Conservation (phyloP, 2,113 vertebrate genomes). For the Leucosticte australis region DNA sequence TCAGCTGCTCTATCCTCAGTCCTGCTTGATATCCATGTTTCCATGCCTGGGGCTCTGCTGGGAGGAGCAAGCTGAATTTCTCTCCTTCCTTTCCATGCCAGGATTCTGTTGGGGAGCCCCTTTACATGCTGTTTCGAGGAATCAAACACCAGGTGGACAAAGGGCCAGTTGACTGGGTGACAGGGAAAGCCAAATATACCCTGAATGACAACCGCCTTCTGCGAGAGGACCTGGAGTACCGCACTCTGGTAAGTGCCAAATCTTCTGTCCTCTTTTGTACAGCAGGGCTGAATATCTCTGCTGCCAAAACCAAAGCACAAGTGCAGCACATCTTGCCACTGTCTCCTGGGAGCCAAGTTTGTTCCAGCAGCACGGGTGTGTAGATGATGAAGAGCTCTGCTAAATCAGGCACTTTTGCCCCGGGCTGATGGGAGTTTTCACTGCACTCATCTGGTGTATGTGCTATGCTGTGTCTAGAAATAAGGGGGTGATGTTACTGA, state of each 20-base stretch:
- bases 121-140: constrained; percentile 96
- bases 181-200: constrained; percentile 96
- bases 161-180: constrained; percentile 95
- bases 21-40: not conserved
- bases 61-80: not conserved
- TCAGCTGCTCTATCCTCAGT: not conserved
- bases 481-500: not conserved
- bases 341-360: not conserved
- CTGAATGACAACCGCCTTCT: constrained; percentile 95
- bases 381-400: not conserved
- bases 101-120: constrained; percentile 94
- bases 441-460: not conserved
- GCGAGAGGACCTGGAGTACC: constrained; percentile 94
- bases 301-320: not conserved
- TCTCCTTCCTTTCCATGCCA: constrained; percentile 37
- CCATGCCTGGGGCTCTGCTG: not conserved
- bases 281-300: not conserved
- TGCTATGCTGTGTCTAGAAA: not conserved
- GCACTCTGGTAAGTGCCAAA: constrained; percentile 83
- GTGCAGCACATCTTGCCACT: not conserved
- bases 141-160: constrained; percentile 99
- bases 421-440: not conserved
- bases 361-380: not conserved
- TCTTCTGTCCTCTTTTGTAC: not conserved
- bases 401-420: not conserved